Conservation (phyloP, 2,797 vertebrate genomes). For the Tokudaia tokunoshimensis region DNA sequence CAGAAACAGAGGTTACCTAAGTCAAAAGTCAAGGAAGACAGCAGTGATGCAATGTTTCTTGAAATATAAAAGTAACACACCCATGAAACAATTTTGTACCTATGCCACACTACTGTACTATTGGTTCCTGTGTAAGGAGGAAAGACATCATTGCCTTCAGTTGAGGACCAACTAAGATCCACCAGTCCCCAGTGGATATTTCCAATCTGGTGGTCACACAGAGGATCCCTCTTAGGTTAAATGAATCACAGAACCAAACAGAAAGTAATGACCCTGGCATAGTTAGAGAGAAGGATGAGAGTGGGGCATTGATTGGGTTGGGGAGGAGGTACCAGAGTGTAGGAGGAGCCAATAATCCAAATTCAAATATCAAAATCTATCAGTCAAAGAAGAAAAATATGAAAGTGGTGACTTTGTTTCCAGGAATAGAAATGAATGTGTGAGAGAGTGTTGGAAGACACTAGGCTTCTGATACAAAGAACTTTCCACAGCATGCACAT, state of each 20-base stretch:
- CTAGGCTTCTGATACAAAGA: neutral
- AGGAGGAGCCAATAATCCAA: neutral
- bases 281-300: neutral
- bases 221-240: neutral
- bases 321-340: neutral
- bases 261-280: too few relatives aligned
- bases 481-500: neutral
- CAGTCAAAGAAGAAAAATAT: neutral
- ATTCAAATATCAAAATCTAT: neutral
- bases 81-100: neutral
- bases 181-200: neutral
- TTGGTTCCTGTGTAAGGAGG: neutral
- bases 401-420: neutral
- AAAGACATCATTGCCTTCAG: neutral
- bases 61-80: neutral
- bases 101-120: neutral
- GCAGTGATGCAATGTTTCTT: neutral
- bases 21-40: neutral
- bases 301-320: neutral
- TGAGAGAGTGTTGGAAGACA: accelerated
- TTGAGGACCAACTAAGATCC: neutral
- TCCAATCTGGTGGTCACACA: neutral
- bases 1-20: neutral
- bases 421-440: neutral
- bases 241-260: neutral